Base-by-base conservation (phyloP, 2,888 invertebrate species). In the Troides oblongomaculatus region DNA sequence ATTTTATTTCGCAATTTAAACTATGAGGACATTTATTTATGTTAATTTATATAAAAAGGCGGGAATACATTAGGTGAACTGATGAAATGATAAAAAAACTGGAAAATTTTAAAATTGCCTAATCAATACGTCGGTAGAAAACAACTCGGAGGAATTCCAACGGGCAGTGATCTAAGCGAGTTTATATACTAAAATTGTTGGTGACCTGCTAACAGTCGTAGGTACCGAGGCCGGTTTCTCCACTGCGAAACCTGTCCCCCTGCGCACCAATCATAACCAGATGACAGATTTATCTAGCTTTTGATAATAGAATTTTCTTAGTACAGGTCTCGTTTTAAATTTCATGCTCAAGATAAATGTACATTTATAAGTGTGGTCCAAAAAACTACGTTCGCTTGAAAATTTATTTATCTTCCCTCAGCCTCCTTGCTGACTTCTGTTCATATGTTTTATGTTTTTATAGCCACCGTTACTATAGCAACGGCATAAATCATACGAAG, bases 171-270 rank as follows among this genome's bases (percentile, higher is more conserved):
- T 62, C n/a, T 62, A 67, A 43, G 62, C 66, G 18, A 62, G 39
- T 62, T 67, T 61, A 10, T 56, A 56, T 23, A 62, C 62, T 67
- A 62, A 67, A 65, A 58, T 56, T 68, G 68, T 50, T 30, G 58
- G 63, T 68, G 63, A 63, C 58, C 68, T 59, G 63, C 21, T 59
- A 59, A 63, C 14, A 18, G 30, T 12, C 30, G 66, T 62, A 56
- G n/a, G 21, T 30, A 18, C 21, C 43, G 23, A 14, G 43, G 25
- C 59, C 21, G 68, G 61, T 66, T 62, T 63, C 50, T 68, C n/a
- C 30, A 8, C 46, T 18, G 68, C 25, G 21, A 64, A 63, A 68
- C 63, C 50, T 59, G 63, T 62, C 30, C 17, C 21, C n/a, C 23
- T 18, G 30, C n/a, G 46, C 14, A 17, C 57, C 14, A 58, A 62